Evolutionary conservation across 2,888 invertebrate species (phyloP), one percentile per base, ranked within the genome.

Genomic region (Prosopocoilus inquinatus): DNA sequence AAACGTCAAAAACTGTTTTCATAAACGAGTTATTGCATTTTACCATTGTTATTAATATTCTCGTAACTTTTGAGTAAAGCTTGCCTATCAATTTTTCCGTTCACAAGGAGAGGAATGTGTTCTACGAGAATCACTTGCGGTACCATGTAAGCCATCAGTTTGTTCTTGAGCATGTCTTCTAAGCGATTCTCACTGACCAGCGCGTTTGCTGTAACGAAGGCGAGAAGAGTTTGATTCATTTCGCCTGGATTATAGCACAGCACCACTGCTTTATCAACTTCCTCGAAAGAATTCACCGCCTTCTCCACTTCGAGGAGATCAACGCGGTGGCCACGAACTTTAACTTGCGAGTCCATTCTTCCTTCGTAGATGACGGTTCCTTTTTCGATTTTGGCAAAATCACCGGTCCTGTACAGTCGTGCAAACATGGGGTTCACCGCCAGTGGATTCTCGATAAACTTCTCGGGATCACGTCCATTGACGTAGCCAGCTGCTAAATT

Each of bases 11-110:
- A 16, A 52, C 13, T 9, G 16, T n/a, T 9, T 28, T 5, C 9
- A 3, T 46, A 12, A 46, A 20, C 13, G 8, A 12, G 1, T 12
- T 4, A 3, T 7, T 12, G 3, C 2, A 39, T 2, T n/a, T 20
- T 72, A 86, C 86, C 83, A 61, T 84, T 87, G 64, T 87, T 87
- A 60, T 86, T 87, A 0, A 85, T 84, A 52, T 84, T 84, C 71
- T 90, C 88, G 67, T 90, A 93, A 71, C 83, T 82, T 68, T 86
- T 87, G 49, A 94, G 75, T 33, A 94, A 74, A 0, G 84, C 79
- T 70, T 94, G 92, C 34, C 94, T 80, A 75, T 94, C 94, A 5
- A 88, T 88, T 78, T 94, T 94, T 0, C 94, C 94, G 71, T 94
- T 94, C 0, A 91, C 90, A 32, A 93, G 78, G 20, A 91, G 76